Base-by-base conservation (phyloP, 2,113 vertebrate species). In the Crotalus tigris region DNA sequence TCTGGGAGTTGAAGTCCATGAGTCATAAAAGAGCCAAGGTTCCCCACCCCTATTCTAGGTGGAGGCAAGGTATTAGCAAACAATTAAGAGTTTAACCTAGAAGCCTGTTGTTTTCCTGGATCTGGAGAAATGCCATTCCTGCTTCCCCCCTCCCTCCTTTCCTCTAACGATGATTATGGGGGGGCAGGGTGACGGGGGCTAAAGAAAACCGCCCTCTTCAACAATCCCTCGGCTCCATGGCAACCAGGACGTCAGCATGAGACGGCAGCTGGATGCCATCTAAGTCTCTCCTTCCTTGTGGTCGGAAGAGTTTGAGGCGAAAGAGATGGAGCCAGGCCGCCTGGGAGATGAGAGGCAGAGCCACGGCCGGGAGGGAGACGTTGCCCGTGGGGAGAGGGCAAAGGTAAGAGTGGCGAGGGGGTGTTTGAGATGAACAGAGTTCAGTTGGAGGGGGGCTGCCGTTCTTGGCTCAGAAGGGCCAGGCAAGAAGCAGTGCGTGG, bases 201-300 rank as follows among this genome's bases (percentile, higher is more conserved):
- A 95, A 96, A 97, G 97, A 95, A 93, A 98, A 97, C 96, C 96
- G 94, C 96, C 97, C 95, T 96, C 97, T 95, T 91, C 91, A 55
- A 95, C 94, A 93, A 96, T 94, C 96, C 33, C 96, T 10, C 90
- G 96, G 97, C 95, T 92, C 98, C 98, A 98, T 98, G 95, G 98
- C 95, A 97, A 99, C 97, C 29, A 51, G 96, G 86, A 95, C 96
- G 96, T 98, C 97, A 97, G 96, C 93, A 92, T 92, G 92, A 88
- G 11, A 75, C 90, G 91, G 0, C 92, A 29, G 90, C 44, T 92
- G 75, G 87, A 51, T 90, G 51, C 64, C 81, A n/a, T 54, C 92
- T 15, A 88, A 92, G 12, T 87, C 86, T 8, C 58, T 90, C 69
- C 59, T 46, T 64, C 55, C 19, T 39, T 3, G 21, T n/a, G 57